Percentiles rank a stretch among this genome's conserved stretches.
phyloP scores from a whole-genome alignment of 1,140 invertebrate genomes.

The Acromyrmex charruanus region DNA sequence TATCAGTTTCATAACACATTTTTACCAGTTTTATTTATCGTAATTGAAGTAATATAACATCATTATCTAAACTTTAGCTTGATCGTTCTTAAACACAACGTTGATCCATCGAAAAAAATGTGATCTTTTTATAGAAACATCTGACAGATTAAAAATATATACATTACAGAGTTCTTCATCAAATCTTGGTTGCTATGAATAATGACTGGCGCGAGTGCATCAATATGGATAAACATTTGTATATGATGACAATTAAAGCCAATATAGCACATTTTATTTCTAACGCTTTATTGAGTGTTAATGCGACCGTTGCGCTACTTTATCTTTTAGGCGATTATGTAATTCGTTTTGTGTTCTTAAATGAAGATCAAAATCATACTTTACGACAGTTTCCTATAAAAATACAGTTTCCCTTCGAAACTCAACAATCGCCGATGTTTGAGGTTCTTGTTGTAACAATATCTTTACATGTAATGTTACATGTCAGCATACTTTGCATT shows the following conservation, averaged over 20 bases:
- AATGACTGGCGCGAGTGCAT: constrained; percentile 24
- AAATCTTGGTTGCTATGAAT: neutral
- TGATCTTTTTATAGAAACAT: neutral
- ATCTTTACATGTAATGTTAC: neutral
- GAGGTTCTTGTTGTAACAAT: neutral
- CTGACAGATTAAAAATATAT: neutral
- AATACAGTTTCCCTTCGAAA: constrained; percentile 12
- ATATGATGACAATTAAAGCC: constrained; percentile 18
- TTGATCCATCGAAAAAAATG: neutral
- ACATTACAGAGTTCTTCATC: constrained; percentile 27
- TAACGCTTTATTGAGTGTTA: neutral
- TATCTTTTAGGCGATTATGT: neutral
- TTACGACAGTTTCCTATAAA: constrained; percentile 13
- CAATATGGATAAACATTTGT: constrained; percentile 10
- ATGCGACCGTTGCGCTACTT: neutral
- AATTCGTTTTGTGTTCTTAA: neutral
- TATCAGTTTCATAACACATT: too few relatives aligned
- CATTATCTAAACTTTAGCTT: too few relatives aligned
- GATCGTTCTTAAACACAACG: too few relatives aligned
- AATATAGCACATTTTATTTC: constrained; percentile 20
- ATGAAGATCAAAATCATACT: neutral
- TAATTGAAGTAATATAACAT: too few relatives aligned
- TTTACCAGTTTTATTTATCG: too few relatives aligned
- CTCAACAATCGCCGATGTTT: constrained; percentile 1
- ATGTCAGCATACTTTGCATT: neutral